Evolutionary conservation across 2,888 invertebrate species (phyloP), one percentile per base, ranked within the genome.

Genomic region (Adela reaumurella): DNA sequence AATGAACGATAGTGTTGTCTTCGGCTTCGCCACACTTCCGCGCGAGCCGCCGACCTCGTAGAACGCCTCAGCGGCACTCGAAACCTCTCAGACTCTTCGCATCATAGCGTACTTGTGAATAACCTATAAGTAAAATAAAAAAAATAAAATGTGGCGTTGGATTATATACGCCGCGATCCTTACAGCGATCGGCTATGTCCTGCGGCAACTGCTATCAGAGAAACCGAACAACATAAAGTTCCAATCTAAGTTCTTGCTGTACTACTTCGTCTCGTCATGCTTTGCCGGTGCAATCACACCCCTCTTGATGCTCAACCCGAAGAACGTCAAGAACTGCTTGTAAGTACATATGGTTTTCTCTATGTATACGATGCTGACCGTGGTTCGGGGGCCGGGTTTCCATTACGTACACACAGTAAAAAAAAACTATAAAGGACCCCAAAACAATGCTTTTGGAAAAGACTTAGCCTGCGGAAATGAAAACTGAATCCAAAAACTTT

Each of bases 251-350:
- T 80, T 79, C 58, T 64, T 80, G 19, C 59, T 78, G 42, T 79
- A 77, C 60, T 80, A 76, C 56, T 65, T 79, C 53, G 68, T 68
- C 64, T 62, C 72, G 53, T 79, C 79, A 41, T 51, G 74, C 51
- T 65, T 71, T 43, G 67, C 77, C 52, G 60, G 78, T 53, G 58
- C 79, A 56, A 61, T 74, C 52, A 60, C 79, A 56, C 79, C 79
- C 24, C 74, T 78, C 60, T 80, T 78, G 56, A 71, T 74, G 49
- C 74, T 81, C 52, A 74, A 76, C 52, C 79, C 79, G 2, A 79
- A 70, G 64, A 80, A 74, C 56, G 81, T 81, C 17, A 77, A 74
- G 54, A 83, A 83, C 61, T 71, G 74, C 24, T 56, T 78, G 82
- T 82, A 65, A 81, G 82, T 81, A 70, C 46, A 19, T n/a, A 28